Base-by-base conservation (phyloP, 2,797 vertebrate genomes). In the Hipposideros larvatus region DNA sequence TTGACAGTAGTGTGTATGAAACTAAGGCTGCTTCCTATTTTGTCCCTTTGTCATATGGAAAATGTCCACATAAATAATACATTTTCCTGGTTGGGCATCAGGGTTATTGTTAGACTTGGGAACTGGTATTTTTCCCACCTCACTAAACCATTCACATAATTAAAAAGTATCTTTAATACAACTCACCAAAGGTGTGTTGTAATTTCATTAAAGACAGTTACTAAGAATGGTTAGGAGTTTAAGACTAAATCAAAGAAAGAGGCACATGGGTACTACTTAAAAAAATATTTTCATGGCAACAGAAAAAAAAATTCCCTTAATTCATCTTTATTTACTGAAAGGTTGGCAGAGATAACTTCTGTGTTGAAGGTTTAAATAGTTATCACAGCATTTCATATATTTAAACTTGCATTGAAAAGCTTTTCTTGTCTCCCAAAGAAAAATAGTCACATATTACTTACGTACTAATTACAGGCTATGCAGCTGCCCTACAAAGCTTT, bases 131-230 rank as follows among this genome's bases (percentile, higher is more conserved):
- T 97, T 97, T 95, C 53, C 34, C 80, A 65, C 7, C 26, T 97
- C 70, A 94, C 82, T n/a, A 90, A 94, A 98, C 96, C 91, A 97
- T 86, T 92, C 71, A 96, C 97, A 95, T 97, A 98, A 97, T 97
- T 88, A 97, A 91, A 97, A 97, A 97, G 90, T 88, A 55, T 55
- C 95, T 97, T 68, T 88, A 97, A 96, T 95, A 93, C 46, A 98
- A 95, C 75, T 97, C 86, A 95, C 43, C 31, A 96, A 97, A 63
- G 88, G 82, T 95, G 98, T 98, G 97, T 95, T 98, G 97, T 98
- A 98, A 99, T 98, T 99, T 99, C 98, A 99, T 98, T 99, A 98
- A 99, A 98, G 97, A 97, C 97, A 98, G 98, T 98, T 99, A 98
- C 98, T 98, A 98, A 99, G 98, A 98, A 98, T 98, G 98, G 98